Evolutionary conservation across 2,888 invertebrate species (phyloP), one percentile per base, ranked within the genome.

Genomic region (Macrosoma leucophasiata): DNA sequence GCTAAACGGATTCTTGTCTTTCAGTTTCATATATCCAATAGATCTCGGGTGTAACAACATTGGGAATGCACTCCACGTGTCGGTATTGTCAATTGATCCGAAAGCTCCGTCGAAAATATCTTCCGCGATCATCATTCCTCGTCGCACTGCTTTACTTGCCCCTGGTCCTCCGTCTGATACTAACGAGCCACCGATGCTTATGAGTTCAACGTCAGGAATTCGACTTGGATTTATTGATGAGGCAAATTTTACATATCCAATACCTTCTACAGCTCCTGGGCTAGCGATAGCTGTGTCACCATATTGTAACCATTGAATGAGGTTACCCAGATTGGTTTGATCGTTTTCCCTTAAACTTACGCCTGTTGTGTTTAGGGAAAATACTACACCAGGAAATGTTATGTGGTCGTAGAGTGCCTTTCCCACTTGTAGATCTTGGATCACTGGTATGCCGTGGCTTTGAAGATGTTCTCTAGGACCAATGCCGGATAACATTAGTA

Each of bases 401-500:
- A 87, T 72, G 46, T 89, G 89, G 52, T 91, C 91, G 50, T 88
- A 89, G 28, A 91, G 57, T n/a, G 85, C 87, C 50, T 85, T 66
- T 0, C 92, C 93, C 1, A 93, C 91, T 0, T 90, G 91, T 11
- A 91, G 69, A 45, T 90, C 85, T 43, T 87, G 72, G 2, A 91
- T 51, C 0, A 91, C 64, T 0, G 88, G 87, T 41, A 91, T 85
- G 0, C 79, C 81, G 1, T 87, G 62, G 2, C 81, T 69, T 9
- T 68, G 55, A 1, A 90, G 64, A 50, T 90, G 82, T 26, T 86
- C 58, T 39, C 56, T 70, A 0, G 88, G 88, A 2, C 88, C 88
- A 8, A 89, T 59, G 0, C 95, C 95, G 3, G 95, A 95, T 3
- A 97, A 68, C 93, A 97, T 94, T 8, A 97, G 84, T 3, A 97